Percentiles rank a stretch among this genome's conserved stretches.
Conservation (phyloP, 2,113 vertebrate species). For the Danionella cerebrum region DNA sequence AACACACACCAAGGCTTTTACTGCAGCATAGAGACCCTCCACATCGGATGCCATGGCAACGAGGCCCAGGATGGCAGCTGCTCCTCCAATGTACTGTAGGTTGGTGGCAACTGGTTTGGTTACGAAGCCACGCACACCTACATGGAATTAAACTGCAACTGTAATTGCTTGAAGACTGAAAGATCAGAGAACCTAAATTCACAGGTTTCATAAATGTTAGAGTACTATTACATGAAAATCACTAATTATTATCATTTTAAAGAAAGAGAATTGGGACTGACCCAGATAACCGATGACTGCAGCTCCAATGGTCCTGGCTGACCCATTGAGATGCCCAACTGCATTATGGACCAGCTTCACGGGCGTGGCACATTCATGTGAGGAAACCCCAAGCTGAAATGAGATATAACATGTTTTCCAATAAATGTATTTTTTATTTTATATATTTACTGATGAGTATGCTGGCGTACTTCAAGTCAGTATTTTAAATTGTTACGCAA, state of each 20-base stretch:
- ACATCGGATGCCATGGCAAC: slow-evolving; percentile 98
- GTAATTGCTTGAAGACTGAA: not conserved
- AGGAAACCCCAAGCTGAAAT: slow-evolving; percentile 83
- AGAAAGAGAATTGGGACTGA: slow-evolving; percentile 52
- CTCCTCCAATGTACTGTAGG: slow-evolving; percentile 91
- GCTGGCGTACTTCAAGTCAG: too few relatives aligned
- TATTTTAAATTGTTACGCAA: too few relatives aligned
- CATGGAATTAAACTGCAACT: not conserved
- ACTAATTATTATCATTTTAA: too few relatives aligned
- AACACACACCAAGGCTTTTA: slow-evolving; percentile 95
- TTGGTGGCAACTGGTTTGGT: slow-evolving; percentile 93
- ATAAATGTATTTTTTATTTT: too few relatives aligned
- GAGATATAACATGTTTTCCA: not conserved
- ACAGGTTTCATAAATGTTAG: too few relatives aligned
- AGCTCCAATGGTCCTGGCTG: slow-evolving; percentile 85
- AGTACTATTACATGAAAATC: too few relatives aligned
- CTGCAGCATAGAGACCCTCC: slow-evolving; percentile 92
- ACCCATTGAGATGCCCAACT: slow-evolving; percentile 88
- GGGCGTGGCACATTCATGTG: slow-evolving; percentile 94
- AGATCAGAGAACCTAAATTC: too few relatives aligned
- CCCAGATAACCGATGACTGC: slow-evolving; percentile 94
- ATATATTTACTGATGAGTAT: not conserved
- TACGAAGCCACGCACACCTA: slow-evolving; percentile 90
- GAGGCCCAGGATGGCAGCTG: slow-evolving; percentile 91
- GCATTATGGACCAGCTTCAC: slow-evolving; percentile 92